Base-by-base conservation (phyloP, 1,140 invertebrate species). In the Trissolcus basalis region DNA sequence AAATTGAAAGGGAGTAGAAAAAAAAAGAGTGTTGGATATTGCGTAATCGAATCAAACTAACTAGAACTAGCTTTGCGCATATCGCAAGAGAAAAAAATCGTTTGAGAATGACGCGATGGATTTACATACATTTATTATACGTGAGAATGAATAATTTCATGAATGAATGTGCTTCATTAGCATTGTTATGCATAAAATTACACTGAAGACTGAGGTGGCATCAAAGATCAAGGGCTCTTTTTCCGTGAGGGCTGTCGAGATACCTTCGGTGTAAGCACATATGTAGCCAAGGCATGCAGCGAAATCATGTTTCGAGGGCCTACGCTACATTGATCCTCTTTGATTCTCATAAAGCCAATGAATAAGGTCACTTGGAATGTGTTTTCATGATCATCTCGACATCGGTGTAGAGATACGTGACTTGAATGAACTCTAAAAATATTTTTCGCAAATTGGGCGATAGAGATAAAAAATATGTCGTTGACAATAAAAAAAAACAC, bases 321-420 rank as follows among this genome's bases (percentile, higher is more conserved):
- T 35, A 44, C 56, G 4, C 16, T 59, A 64, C 59, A 47, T 72
- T 44, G 59, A 69, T 47, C 35, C 35, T 59, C 43, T 32, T 41
- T 61, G 64, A 75, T 67, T 68, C 51, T 56, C 63, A 36, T 45
- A 39, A 39, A 69, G 33, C 58, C 56, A 64, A 70, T 64, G 65
- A 70, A 70, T 65, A 64, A 61, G 61, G 51, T 39, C 49, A 10
- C 56, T 35, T 7, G 13, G n/a, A 58, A 55, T 68, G 56, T 68
- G 51, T 68, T 68, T 56, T 74, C 45, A 39, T 61, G 51, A 67
- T 71, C 63, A 67, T 59, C 19, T 41, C 45, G 44, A 77, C 60
- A 63, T 77, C 53, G 19, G 19, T 45, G 56, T 59, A 56, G 15
- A 44, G 19, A 73, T 50, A 71, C 74, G 74, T 77, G 74, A 67